Percentiles rank a stretch among this genome's conserved stretches.
Evolutionary conservation across 2,888 invertebrate species (phyloP).

Genomic region (Drosophila mercatorum): DNA sequence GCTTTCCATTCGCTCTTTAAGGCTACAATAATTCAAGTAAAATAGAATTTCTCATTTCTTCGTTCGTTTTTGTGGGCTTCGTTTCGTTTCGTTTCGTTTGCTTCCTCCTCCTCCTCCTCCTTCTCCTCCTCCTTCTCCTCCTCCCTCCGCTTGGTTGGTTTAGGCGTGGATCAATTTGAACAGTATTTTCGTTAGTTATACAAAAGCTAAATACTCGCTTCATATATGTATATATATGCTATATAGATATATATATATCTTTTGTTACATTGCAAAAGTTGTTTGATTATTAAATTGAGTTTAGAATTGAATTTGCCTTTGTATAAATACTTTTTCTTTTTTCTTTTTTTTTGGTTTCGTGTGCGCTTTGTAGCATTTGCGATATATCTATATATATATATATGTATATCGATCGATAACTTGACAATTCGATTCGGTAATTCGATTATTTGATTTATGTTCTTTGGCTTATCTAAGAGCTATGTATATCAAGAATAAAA

Average conservation of each 20-base stretch:
- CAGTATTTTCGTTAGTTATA: slow-evolving; percentile 44
- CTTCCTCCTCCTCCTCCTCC: background rate
- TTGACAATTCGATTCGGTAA: slow-evolving; percentile 17
- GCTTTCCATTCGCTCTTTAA: slow-evolving; percentile 26
- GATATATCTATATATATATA: background rate
- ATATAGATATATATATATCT: background rate
- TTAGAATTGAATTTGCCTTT: slow-evolving; percentile 23
- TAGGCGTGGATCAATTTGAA: slow-evolving; percentile 16
- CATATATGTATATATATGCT: slow-evolving; percentile 11
- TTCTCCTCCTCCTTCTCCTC: background rate
- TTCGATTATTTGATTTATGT: slow-evolving; percentile 5
- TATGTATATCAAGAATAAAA: slow-evolving; percentile 8
- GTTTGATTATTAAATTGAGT: slow-evolving; percentile 4
- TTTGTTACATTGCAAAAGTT: slow-evolving; percentile 30
- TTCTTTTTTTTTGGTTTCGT: slow-evolving; percentile 10
- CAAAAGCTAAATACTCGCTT: slow-evolving; percentile 46
- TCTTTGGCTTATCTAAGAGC: slow-evolving; percentile 1
- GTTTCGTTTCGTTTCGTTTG: slow-evolving; percentile 62
- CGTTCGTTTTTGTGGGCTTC: slow-evolving; percentile 53
- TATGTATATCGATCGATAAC: slow-evolving; percentile 19
- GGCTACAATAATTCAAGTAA: slow-evolving; percentile 58
- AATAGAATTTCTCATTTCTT: slow-evolving; percentile 6
- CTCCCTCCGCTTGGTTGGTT: slow-evolving; percentile 37
- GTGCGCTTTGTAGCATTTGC: slow-evolving; percentile 33
- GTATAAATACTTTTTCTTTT: background rate